Evolutionary conservation across 2,113 vertebrate species (phyloP).

Genomic region (Muntiacus muntjak): DNA sequence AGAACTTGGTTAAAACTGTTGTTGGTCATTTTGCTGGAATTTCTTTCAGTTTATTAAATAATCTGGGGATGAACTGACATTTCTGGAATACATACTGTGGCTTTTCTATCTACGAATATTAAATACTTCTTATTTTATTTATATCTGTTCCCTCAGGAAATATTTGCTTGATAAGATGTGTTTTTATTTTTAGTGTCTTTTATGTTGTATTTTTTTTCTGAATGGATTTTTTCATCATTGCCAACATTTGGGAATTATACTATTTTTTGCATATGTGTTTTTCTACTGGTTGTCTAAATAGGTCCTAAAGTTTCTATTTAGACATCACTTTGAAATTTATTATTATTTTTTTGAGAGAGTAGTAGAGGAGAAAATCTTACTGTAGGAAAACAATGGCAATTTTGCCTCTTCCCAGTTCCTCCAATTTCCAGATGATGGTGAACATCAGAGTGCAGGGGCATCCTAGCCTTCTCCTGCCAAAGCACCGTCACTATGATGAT

Average conservation of each 20-base stretch:
- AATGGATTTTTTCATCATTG: neutral
- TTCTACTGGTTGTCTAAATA: neutral
- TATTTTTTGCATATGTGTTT: neutral
- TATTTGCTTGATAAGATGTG: neutral
- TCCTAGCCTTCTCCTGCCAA: accelerated
- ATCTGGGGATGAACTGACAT: neutral
- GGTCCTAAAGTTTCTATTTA: neutral
- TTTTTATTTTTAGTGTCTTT: neutral
- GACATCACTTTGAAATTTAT: neutral
- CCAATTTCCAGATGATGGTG: neutral
- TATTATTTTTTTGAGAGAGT: neutral
- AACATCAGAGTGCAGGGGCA: accelerated
- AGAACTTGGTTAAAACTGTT: neutral
- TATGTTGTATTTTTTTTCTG: neutral
- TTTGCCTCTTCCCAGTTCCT: neutral
- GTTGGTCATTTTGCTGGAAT: neutral
- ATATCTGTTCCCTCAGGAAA: neutral
- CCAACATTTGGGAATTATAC: neutral
- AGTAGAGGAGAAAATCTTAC: neutral
- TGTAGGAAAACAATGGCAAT: accelerated
- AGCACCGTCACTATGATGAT: accelerated
- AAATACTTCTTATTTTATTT: neutral
- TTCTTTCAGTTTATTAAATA: neutral
- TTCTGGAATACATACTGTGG: neutral
- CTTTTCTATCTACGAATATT: neutral